Conservation (phyloP, 2,888 invertebrate genomes). For the Tinea semifulvella region DNA sequence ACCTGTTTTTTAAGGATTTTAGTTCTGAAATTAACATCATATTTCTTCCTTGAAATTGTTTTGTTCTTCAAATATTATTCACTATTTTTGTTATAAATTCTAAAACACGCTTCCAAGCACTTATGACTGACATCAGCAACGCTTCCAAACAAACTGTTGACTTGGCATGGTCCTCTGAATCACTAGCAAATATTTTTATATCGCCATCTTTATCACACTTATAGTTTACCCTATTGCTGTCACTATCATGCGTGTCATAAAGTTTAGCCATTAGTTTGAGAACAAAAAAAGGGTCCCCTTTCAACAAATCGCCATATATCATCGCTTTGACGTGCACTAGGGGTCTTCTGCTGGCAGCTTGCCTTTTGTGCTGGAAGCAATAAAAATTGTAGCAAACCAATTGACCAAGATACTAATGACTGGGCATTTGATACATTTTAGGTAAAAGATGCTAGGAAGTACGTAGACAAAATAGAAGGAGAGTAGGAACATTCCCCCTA, state of each 20-base stretch:
- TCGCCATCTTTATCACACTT: conserved; percentile 30
- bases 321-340: conserved; percentile 53
- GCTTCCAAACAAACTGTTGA: conserved; percentile 54
- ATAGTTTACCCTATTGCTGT: conserved; percentile 21
- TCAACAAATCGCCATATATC: conserved; percentile 63
- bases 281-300: conserved; percentile 67
- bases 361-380: conserved; percentile 45
- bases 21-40: too few relatives aligned
- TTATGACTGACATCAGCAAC: conserved; percentile 27
- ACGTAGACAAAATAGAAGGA: too few relatives aligned
- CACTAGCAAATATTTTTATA: conserved; percentile 46
- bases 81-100: too few relatives aligned
- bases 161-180: conserved; percentile 44
- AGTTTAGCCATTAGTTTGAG: conserved; percentile 61
- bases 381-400: conserved; percentile 27
- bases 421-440: too few relatives aligned
- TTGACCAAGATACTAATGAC: too few relatives aligned
- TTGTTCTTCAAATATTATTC: too few relatives aligned
- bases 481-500: too few relatives aligned
- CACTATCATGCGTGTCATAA: conserved; percentile 50
- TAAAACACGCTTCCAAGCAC: too few relatives aligned
- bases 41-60: too few relatives aligned
- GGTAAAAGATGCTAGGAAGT: too few relatives aligned
- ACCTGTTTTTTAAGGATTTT: too few relatives aligned
- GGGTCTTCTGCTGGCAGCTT: conserved; percentile 42